Conservation (phyloP, 2,797 vertebrate genomes). For the Pipistrellus kuhlii region DNA sequence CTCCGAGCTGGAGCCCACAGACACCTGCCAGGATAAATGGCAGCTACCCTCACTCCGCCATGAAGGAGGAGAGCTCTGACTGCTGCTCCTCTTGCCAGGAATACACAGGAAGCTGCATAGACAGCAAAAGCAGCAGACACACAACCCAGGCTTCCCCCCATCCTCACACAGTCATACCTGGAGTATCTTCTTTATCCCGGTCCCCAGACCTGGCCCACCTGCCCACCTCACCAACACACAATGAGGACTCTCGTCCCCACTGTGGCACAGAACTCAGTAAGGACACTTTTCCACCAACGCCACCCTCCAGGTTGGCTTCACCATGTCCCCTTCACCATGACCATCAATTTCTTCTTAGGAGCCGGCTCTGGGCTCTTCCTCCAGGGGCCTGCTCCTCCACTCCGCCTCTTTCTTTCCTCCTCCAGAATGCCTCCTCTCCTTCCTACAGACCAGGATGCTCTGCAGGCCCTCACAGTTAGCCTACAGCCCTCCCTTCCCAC, state of each 20-base stretch:
- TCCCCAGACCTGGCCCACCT: neutral
- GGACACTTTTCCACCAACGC: neutral
- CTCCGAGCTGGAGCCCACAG: neutral
- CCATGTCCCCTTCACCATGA: neutral
- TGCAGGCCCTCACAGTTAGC: neutral
- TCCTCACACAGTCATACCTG: too few species aligned
- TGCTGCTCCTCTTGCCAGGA: neutral
- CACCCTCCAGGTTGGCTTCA: neutral
- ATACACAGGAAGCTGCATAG: neutral
- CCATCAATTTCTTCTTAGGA: neutral
- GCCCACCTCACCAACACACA: neutral
- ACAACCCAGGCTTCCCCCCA: too few species aligned
- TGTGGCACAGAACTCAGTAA: neutral
- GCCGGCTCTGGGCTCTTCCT: neutral
- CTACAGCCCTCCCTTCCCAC: neutral
- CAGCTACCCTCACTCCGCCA: neutral
- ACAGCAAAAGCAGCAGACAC: neutral
- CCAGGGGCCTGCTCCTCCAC: neutral
- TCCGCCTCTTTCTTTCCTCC: neutral
- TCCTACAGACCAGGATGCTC: fast-evolving
- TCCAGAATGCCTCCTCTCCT: neutral
- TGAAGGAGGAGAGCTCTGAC: neutral
- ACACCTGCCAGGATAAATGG: neutral
- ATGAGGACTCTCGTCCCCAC: neutral
- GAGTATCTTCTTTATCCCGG: neutral